phyloP scores from a whole-genome alignment of 2,888 invertebrate genomes.

The Dinocampus coccinellae region DNA sequence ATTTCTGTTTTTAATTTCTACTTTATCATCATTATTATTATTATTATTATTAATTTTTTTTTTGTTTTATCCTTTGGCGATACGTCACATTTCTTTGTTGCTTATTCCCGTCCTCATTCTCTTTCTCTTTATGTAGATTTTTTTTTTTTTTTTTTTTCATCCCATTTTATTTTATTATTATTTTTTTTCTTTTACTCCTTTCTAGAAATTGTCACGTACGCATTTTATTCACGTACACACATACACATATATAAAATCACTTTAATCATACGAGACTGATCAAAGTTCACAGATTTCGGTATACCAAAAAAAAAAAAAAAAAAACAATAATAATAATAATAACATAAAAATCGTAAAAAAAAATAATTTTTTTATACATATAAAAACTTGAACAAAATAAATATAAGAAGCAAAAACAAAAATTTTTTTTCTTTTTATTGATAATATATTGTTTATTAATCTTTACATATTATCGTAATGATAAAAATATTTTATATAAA shows the following conservation, averaged over 20 bases:
- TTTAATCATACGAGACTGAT: background rate
- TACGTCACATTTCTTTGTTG: no score
- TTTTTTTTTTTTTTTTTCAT: background rate
- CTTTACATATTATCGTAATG: background rate
- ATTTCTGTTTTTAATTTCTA: no score
- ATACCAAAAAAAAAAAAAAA: background rate
- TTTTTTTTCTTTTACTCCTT: background rate
- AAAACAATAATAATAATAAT: background rate
- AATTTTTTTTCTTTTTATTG: no score
- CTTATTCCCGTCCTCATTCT: no score
- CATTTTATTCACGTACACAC: background rate
- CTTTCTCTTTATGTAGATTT: background rate
- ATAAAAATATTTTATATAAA: background rate
- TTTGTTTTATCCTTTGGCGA: no score
- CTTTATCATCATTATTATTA: no score
- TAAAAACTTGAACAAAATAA: no score
- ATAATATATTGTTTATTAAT: background rate
- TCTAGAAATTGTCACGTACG: background rate
- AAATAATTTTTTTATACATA: no score
- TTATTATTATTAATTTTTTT: no score
- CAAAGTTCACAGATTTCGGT: slow-evolving; percentile 9
- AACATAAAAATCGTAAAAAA: no score
- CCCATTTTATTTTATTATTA: no score
- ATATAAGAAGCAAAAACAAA: no score
- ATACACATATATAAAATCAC: background rate